Percentiles rank a stretch among this genome's conserved stretches.
phyloP scores from a whole-genome alignment of 2,797 vertebrate species.

The Acipenser ruthenus region DNA sequence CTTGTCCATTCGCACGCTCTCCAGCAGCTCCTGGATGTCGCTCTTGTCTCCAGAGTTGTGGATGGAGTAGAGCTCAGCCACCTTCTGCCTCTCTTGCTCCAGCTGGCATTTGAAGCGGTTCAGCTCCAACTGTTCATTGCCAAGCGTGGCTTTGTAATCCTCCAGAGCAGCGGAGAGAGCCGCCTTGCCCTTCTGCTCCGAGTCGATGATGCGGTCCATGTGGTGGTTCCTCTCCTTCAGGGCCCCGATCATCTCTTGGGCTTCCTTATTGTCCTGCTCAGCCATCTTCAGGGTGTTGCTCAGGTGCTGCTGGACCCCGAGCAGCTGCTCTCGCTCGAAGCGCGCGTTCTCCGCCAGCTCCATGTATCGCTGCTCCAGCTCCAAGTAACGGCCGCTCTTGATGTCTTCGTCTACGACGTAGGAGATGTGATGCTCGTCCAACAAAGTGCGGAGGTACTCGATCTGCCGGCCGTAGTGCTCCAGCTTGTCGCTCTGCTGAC shows the following conservation, averaged over 20 bases:
- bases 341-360: slow-evolving; percentile 85
- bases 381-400: slow-evolving; percentile 90
- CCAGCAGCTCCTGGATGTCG: slow-evolving; percentile 85
- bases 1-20: slow-evolving; percentile 80
- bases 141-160: slow-evolving; percentile 76
- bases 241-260: slow-evolving; percentile 83
- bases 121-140: slow-evolving; percentile 79
- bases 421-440: slow-evolving; percentile 82
- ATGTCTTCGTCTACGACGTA: slow-evolving; percentile 85
- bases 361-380: slow-evolving; percentile 85
- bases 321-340: slow-evolving; percentile 88
- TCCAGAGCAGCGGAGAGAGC: slow-evolving; percentile 70
- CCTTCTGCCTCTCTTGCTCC: slow-evolving; percentile 87
- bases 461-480: slow-evolving; percentile 86
- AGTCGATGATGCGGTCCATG: slow-evolving; percentile 85
- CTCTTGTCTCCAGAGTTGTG: slow-evolving; percentile 85
- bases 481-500: slow-evolving; percentile 89
- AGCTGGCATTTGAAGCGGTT: slow-evolving; percentile 77
- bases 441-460: slow-evolving; percentile 80
- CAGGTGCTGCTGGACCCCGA: slow-evolving; percentile 90
- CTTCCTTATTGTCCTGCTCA: slow-evolving; percentile 92
- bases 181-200: slow-evolving; percentile 73
- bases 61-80: slow-evolving; percentile 84
- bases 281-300: slow-evolving; percentile 96
- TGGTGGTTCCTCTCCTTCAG: slow-evolving; percentile 92